Conservation (phyloP, 2,888 invertebrate genomes). For the Pheosia tremula region DNA sequence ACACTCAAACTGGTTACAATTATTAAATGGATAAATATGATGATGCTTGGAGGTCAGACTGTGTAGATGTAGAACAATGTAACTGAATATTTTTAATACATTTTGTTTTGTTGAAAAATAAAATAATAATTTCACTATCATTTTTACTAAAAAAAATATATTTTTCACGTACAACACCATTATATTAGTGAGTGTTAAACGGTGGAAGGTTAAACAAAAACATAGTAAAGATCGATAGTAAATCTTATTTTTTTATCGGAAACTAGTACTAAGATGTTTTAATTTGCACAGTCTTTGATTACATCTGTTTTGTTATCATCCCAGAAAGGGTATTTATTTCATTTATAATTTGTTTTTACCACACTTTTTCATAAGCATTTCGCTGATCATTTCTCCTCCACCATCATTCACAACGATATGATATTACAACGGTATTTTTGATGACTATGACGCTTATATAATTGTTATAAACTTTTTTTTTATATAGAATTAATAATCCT, state of each 20-base stretch:
- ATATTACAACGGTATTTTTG: slow-evolving; percentile 47
- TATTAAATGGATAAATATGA: slow-evolving; percentile 53
- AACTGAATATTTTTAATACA: slow-evolving; percentile 1
- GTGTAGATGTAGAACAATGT: slow-evolving; percentile 28
- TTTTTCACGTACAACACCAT: neutral
- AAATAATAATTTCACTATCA: neutral
- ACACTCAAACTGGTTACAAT: slow-evolving; percentile 74
- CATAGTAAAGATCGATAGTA: neutral
- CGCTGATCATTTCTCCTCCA: slow-evolving; percentile 27
- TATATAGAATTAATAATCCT: slow-evolving; percentile 35
- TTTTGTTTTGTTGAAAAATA: neutral
- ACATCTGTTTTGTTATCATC: slow-evolving; percentile 18
- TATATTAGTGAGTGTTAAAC: neutral
- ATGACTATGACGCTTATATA: slow-evolving; percentile 46
- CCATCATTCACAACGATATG: slow-evolving; percentile 36
- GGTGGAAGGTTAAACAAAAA: neutral
- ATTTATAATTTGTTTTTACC: slow-evolving; percentile 14
- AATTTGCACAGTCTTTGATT: slow-evolving; percentile 29
- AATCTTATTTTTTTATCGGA: neutral
- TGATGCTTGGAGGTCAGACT: slow-evolving; percentile 45
- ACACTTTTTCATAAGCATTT: slow-evolving; percentile 29
- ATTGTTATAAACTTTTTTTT: slow-evolving; percentile 38
- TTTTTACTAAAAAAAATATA: neutral
- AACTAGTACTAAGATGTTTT: slow-evolving; percentile 12
- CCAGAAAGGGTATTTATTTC: slow-evolving; percentile 34